These are phyloP conservation scores for Sphyrna mokarran DNA, from an alignment of 2,113 vertebrate species.

Conservation along the genomic window DNA sequence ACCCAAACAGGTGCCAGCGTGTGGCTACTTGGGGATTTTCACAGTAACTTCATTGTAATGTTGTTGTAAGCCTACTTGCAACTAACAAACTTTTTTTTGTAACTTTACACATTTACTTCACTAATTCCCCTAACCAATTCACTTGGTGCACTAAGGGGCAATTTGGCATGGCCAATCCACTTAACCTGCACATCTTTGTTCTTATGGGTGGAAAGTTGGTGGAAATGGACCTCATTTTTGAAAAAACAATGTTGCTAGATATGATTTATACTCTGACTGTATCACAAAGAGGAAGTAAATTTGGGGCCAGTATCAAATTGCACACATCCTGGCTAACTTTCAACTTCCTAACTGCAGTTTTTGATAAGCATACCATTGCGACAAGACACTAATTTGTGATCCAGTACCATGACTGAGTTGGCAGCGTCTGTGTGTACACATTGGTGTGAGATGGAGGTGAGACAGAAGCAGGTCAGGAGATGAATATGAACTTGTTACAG, in stretches of 20 bases:
- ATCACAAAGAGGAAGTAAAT: neutral
- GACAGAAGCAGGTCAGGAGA: neutral
- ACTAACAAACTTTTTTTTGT: too few species aligned
- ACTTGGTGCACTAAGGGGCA: too few species aligned
- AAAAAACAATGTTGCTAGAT: neutral
- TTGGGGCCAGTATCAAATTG: neutral
- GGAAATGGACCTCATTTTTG: neutral
- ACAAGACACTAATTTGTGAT: neutral
- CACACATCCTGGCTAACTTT: neutral
- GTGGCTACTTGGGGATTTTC: too few species aligned
- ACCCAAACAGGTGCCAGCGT: too few species aligned
- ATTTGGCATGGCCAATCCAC: too few species aligned
- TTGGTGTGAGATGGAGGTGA: neutral
- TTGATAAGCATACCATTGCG: neutral
- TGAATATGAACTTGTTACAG: neutral
- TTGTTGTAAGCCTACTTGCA: too few species aligned
- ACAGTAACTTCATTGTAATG: too few species aligned
- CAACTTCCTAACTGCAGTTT: neutral
- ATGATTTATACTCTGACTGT: neutral
- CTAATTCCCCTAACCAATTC: too few species aligned
- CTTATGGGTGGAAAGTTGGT: neutral
- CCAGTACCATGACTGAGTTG: neutral
- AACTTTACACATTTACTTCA: too few species aligned
- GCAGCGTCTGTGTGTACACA: neutral
- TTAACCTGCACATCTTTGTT: too few species aligned